Evolutionary conservation across 1,140 invertebrate genomes (phyloP), one percentile per base, ranked within the genome.

Genomic region (Atta texana): DNA sequence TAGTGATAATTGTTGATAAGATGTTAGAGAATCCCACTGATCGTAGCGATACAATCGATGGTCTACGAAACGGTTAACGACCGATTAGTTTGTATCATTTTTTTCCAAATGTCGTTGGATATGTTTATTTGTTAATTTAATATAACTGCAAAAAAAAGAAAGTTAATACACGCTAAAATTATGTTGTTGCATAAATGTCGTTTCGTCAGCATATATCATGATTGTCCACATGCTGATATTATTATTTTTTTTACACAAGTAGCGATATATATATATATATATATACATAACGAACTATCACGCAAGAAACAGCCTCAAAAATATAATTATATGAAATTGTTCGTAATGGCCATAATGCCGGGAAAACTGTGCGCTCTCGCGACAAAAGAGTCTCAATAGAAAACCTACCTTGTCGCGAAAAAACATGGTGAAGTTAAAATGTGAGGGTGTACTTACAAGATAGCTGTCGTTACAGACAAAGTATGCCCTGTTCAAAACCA

Each of bases 381-480:
- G 14, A 44, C 10, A 57, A 39, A n/a, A 61, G 7, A 21, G 34
- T 75, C n/a, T 75, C 10, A 12, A 57, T n/a, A 8, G 14, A 18
- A 34, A 64, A 64, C 12, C 44, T 49, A 51, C 1, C 28, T 21
- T 1, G 0, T 24, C 31, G n/a, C 5, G 64, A 16, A 6, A 71
- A 49, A 49, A 49, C 34, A 4, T 28, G 16, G n/a, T 16, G 63
- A 28, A 12, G 39, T 24, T 24, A 34, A 3, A 57, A 28, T 16
- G 7, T 12, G 18, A 44, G 8, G 39, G 7, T 34, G 55, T 85
- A 93, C 93, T 94, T 93, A 93, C 94, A 80, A 93, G 86, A 88
- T 95, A 95, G 10, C 92, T 92, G 93, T 95, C 95, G 88, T 95
- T 95, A 91, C 94, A 95, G 85, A 95, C 94, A 80, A 94, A 94